Base-by-base conservation (phyloP, 2,888 invertebrate species). In the Brenthis daphne region DNA sequence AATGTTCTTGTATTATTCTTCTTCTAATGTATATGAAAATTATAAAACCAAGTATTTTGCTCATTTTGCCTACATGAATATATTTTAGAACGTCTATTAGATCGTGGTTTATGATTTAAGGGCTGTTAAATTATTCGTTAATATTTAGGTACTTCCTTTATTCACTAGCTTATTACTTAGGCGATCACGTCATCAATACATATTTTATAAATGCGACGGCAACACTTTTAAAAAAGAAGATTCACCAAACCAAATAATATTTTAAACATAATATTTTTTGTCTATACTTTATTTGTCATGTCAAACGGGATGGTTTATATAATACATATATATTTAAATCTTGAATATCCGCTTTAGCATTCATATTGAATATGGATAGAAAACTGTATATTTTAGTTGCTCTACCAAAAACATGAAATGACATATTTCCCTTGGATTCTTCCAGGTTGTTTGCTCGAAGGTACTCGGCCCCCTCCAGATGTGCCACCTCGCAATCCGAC, bases 401-500 rank as follows among this genome's bases (percentile, higher is more conserved):
- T 16, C 11, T 14, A 12, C 8, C 13, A 47, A 24, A 14, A 24
- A 29, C 3, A 11, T 43, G 2, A 11, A 43, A 11, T 43, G 37
- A 43, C 8, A n/a, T 6, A 0, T 37, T 20, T 24, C 24, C 2
- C 13, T 60, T 43, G 37, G 11, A 43, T 60, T 43, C 76, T 79
- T 57, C 0, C 94, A 97, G 97, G 97, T 94, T 96, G 96, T 94
- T 94, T 97, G 90, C 94, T 97, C 89, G 97, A 97, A 94, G 96
- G 96, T 86, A 94, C 95, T 86, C 94, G 95, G 90, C 95, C 96
- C 81, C 97, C 97, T 87, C 97, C 97, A 94, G 97, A 97, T 93
- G 97, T 97, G 88, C 97, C 97, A 78, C 95, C 97, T 85, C 87
- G 93, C 72, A 97, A 97, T 93, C 96, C 97, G 82, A 97, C 97